Conservation (phyloP, 2,113 vertebrate genomes). For the Saguinus imperator region DNA sequence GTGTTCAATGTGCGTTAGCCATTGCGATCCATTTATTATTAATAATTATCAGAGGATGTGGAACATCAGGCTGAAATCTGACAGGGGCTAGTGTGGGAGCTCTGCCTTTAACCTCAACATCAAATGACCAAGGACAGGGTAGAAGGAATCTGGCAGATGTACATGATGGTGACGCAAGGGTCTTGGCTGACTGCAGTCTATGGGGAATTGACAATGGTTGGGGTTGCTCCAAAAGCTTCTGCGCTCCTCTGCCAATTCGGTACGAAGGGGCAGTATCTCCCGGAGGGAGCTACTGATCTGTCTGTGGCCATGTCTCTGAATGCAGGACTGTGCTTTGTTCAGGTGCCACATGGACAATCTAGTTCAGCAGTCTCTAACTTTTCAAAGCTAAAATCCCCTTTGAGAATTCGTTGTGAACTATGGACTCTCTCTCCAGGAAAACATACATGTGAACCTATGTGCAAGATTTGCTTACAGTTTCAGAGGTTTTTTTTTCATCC, state of each 20-base stretch:
- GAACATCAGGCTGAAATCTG: neutral
- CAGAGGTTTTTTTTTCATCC: neutral
- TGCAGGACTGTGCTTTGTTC: neutral
- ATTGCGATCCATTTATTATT: neutral
- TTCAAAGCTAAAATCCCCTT: neutral
- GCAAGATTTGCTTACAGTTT: neutral
- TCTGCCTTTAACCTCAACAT: neutral
- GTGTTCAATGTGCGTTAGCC: neutral
- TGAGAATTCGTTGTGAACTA: neutral
- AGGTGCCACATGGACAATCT: neutral
- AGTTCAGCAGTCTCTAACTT: neutral
- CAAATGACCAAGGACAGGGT: neutral
- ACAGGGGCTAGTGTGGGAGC: neutral
- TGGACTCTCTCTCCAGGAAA: neutral
- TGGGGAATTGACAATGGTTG: accelerated
- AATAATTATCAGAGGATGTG: neutral
- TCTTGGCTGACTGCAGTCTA: neutral
- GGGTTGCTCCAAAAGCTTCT: neutral
- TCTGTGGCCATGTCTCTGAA: neutral
- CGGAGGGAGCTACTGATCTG: too few relatives aligned
- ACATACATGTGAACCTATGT: neutral
- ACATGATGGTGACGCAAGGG: accelerated
- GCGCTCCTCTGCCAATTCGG: neutral
- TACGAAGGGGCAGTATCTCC: too few relatives aligned
- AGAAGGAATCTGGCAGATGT: neutral